Percentiles rank a stretch among this genome's conserved stretches.
phyloP scores from a whole-genome alignment of 2,797 vertebrate species.

The Ficedula albicollis region DNA sequence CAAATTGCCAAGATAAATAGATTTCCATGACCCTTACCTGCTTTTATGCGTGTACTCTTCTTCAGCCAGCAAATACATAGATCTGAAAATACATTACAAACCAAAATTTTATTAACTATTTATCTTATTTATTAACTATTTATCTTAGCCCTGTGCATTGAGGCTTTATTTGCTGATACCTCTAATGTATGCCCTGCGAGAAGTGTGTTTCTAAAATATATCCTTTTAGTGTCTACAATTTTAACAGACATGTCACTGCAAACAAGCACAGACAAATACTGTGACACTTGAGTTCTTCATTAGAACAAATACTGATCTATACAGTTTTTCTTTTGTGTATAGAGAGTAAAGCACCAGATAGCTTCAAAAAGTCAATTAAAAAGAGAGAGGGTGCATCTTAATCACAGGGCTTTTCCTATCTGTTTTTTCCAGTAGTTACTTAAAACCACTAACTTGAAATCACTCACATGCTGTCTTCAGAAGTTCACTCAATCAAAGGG shows the following conservation, averaged over 20 bases:
- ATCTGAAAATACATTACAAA: neutral
- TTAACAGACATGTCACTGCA: conserved; percentile 31
- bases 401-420: conserved; percentile 77
- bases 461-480: conserved; percentile 85
- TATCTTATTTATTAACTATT: neutral
- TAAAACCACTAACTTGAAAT: conserved; percentile 83
- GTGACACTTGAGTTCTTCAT: conserved; percentile 52
- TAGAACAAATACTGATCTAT: conserved; percentile 46
- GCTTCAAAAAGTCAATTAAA: conserved; percentile 78
- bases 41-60: neutral
- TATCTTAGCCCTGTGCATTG: neutral
- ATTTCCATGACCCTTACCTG: neutral
- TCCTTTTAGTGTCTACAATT: neutral
- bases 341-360: conserved; percentile 66
- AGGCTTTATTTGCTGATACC: neutral
- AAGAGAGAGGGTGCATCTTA: conserved; percentile 71
- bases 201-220: neutral
- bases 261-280: neutral
- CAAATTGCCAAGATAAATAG: neutral
- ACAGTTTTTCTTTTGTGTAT: conserved; percentile 39
- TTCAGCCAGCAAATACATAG: neutral
- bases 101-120: neutral
- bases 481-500: conserved; percentile 97
- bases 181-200: neutral
- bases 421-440: conserved; percentile 76